Conservation (phyloP, 2,797 vertebrate species). For the Mus spretus region DNA sequence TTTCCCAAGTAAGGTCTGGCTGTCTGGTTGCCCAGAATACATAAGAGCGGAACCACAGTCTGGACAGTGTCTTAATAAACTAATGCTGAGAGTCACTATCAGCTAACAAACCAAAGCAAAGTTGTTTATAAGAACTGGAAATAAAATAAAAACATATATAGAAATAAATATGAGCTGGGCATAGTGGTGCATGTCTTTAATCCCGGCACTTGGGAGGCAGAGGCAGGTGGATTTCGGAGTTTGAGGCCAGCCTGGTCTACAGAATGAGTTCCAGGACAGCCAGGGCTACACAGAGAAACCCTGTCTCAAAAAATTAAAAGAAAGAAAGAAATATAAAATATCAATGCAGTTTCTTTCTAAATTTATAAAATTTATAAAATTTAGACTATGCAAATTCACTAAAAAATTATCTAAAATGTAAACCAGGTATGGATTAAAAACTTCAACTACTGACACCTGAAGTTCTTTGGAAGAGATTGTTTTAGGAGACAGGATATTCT, state of each 20-base stretch:
- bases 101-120: slow-evolving; percentile 33
- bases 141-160: not conserved
- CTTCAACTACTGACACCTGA: not conserved
- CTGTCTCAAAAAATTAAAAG: too few species aligned
- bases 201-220: too few species aligned
- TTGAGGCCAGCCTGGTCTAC: too few species aligned
- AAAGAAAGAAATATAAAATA: not conserved
- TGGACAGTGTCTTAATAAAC: not conserved
- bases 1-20: not conserved
- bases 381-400: slow-evolving; percentile 17
- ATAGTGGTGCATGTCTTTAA: too few species aligned
- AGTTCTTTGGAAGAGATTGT: slow-evolving; percentile 20
- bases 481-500: slow-evolving; percentile 21
- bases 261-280: too few species aligned
- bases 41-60: not conserved
- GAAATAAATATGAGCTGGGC: not conserved
- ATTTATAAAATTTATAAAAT: slow-evolving; percentile 15
- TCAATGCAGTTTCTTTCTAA: not conserved
- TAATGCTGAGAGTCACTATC: not conserved
- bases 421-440: slow-evolving; percentile 53
- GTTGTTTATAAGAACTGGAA: not conserved
- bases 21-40: not conserved
- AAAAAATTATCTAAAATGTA: slow-evolving; percentile 52
- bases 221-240: too few species aligned
- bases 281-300: too few species aligned